Conservation (phyloP, 2,888 invertebrate genomes). For the Chymomyza procnemis region DNA sequence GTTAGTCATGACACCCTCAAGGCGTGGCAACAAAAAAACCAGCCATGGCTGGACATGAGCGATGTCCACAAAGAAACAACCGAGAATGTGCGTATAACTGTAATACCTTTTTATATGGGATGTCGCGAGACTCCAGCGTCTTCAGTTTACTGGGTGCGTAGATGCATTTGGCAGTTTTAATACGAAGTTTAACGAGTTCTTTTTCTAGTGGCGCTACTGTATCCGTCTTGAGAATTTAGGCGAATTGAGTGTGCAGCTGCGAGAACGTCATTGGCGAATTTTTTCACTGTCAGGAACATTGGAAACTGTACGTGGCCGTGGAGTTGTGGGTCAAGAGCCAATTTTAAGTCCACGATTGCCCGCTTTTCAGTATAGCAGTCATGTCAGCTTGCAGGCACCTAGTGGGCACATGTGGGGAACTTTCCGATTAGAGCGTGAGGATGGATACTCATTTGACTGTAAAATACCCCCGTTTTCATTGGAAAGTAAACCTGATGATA, state of each 20-base stretch:
- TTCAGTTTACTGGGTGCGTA: conserved; percentile 87
- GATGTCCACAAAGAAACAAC: conserved; percentile 99
- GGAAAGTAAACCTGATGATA: conserved; percentile 92
- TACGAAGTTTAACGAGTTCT: neutral
- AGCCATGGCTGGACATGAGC: conserved; percentile 96
- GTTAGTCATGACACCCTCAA: conserved; percentile 92
- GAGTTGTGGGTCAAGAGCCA: conserved; percentile 98
- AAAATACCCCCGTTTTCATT: conserved; percentile 98
- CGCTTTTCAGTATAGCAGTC: conserved; percentile 98
- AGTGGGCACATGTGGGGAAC: conserved; percentile 95
- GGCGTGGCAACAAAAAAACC: conserved; percentile 98
- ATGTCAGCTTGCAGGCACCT: conserved; percentile 97
- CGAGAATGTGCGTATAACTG: conserved; percentile 91
- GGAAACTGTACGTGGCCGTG: conserved; percentile 95
- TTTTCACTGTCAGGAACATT: conserved; percentile 95
- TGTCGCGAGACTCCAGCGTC: conserved; percentile 93
- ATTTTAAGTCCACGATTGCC: conserved; percentile 91
- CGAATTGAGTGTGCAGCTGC: conserved; percentile 90
- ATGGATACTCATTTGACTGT: conserved; percentile 97
- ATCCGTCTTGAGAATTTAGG: conserved; percentile 97
- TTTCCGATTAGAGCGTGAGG: conserved; percentile 97
- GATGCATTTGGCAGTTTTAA: neutral
- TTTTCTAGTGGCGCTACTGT: conserved; percentile 94
- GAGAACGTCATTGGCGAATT: conserved; percentile 99
- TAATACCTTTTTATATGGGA: conserved; percentile 99